phyloP scores from a whole-genome alignment of 2,888 invertebrate species.

The Eupeodes luniger region DNA sequence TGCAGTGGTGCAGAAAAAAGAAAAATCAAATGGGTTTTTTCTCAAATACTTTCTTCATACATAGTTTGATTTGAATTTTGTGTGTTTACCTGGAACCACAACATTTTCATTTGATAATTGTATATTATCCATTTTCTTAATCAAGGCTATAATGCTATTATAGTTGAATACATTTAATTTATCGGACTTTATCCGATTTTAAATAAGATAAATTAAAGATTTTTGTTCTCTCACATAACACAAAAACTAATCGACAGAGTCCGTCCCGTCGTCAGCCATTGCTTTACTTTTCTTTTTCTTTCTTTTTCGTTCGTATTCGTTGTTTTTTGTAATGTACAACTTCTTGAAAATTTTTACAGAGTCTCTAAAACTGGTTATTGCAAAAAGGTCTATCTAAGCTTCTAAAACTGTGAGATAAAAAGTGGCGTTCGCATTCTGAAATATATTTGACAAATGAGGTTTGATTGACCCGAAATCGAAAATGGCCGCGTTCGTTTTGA shows the following conservation, averaged over 20 bases:
- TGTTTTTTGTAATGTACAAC: constrained; percentile 22
- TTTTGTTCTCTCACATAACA: constrained; percentile 70
- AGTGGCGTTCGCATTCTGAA: no score
- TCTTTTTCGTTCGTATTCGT: constrained; percentile 47
- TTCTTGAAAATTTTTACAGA: not conserved
- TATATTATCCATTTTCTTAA: constrained; percentile 84
- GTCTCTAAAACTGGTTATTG: not conserved
- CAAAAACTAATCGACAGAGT: constrained; percentile 64
- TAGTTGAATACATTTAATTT: constrained; percentile 73
- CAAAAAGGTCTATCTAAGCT: no score
- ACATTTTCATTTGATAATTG: constrained; percentile 83
- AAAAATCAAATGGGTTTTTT: constrained; percentile 15
- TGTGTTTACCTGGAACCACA: constrained; percentile 84
- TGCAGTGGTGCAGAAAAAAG: constrained; percentile 21
- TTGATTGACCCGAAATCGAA: no score
- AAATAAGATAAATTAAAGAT: constrained; percentile 71
- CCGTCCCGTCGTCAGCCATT: constrained; percentile 68
- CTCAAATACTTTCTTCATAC: constrained; percentile 23
- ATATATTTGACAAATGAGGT: no score
- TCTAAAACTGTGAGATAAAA: no score
- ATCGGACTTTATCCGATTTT: constrained; percentile 55
- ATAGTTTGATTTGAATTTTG: constrained; percentile 49
- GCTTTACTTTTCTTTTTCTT: constrained; percentile 54
- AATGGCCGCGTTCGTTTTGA: no score
- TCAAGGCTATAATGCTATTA: constrained; percentile 59